These are phyloP conservation scores for Chloroceryle amazona DNA, from an alignment of 2,797 vertebrate genomes.

Conservation along the genomic window DNA sequence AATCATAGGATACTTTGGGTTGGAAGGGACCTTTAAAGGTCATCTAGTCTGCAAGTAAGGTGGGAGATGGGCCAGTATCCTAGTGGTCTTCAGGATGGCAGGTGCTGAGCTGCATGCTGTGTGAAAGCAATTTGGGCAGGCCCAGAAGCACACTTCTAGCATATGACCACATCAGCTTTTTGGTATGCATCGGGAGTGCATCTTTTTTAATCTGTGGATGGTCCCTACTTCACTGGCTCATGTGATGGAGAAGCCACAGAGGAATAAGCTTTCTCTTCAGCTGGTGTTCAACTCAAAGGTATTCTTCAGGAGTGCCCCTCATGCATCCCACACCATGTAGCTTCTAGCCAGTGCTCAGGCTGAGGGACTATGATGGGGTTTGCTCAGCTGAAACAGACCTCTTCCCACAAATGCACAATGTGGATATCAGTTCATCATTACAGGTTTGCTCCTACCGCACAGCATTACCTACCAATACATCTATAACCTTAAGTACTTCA, in stretches of 20 bases:
- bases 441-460: neutral
- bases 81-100: accelerated
- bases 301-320: neutral
- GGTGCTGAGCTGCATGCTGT: neutral
- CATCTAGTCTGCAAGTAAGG: neutral
- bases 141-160: neutral
- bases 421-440: neutral
- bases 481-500: neutral
- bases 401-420: neutral
- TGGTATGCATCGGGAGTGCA: neutral
- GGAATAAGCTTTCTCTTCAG: neutral
- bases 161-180: accelerated
- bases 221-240: neutral
- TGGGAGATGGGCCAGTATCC: neutral
- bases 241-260: neutral
- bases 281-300: accelerated
- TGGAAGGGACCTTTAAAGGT: neutral
- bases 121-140: neutral
- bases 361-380: accelerated
- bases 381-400: neutral
- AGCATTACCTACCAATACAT: neutral
- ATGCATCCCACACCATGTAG: neutral
- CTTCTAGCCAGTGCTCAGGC: neutral
- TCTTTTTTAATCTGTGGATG: neutral
- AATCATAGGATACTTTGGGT: neutral